A percentile compares a stretch with the other conserved stretches of the same genome.
Evolutionary conservation across 2,797 vertebrate genomes (phyloP).

Genomic region (Sebastes diaconus): DNA sequence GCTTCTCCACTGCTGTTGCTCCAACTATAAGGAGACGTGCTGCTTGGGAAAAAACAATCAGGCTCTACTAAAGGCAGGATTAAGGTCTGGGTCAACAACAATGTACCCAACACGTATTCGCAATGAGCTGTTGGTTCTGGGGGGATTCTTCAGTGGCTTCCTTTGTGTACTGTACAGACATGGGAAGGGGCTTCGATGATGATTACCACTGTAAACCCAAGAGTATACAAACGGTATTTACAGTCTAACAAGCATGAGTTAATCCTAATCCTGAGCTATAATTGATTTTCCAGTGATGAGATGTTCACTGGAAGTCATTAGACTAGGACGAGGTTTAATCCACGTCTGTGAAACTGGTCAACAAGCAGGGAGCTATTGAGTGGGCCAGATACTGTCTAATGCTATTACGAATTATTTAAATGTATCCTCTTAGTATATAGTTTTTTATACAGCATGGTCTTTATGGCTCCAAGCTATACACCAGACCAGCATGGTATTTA

Average conservation of each 20-base stretch:
- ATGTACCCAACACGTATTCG: background rate
- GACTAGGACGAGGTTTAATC: conserved; percentile 24
- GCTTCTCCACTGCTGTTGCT: background rate
- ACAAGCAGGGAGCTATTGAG: background rate
- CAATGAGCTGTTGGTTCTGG: background rate
- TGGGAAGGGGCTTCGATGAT: conserved; percentile 3
- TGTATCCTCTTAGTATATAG: background rate
- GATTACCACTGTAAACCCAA: conserved; percentile 34
- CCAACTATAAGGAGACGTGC: background rate
- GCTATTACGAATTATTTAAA: background rate
- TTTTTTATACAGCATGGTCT: background rate
- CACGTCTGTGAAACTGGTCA: conserved; percentile 16
- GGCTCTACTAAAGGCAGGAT: background rate
- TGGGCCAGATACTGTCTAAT: background rate
- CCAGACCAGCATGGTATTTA: no score
- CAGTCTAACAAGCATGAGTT: conserved; percentile 23
- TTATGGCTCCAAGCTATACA: no score
- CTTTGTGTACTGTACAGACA: background rate
- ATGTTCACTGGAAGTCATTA: conserved; percentile 26
- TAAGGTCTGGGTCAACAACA: conserved; percentile 6
- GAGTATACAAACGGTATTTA: conserved; percentile 29
- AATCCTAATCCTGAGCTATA: conserved; percentile 42
- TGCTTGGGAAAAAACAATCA: background rate
- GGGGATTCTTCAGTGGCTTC: background rate
- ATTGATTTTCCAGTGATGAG: conserved; percentile 44